Evolutionary conservation across 2,113 vertebrate genomes (phyloP).

Genomic region (Hemiprocne comata): DNA sequence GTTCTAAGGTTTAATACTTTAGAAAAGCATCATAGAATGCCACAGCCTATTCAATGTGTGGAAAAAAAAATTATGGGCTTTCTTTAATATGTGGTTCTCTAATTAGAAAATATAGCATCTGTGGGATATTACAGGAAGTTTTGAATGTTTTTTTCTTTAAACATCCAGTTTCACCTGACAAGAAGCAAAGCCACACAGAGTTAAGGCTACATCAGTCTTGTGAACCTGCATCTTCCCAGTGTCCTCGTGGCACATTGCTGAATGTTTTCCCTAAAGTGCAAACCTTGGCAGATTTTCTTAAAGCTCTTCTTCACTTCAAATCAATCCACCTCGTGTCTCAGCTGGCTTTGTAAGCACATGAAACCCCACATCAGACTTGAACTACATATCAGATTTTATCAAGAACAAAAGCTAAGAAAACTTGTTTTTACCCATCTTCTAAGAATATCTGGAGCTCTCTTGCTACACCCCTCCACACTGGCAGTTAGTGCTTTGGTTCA

Average conservation of each 20-base stretch:
- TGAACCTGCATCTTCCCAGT: not conserved
- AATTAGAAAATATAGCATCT: not conserved
- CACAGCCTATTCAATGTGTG: not conserved
- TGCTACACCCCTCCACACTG: not conserved
- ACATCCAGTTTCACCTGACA: not conserved
- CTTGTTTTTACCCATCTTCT: not conserved
- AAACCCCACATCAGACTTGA: not conserved
- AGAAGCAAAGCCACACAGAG: not conserved
- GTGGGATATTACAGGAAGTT: not conserved
- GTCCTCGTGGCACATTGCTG: not conserved
- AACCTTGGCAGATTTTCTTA: not conserved
- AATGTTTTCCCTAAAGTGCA: not conserved
- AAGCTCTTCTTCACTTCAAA: not conserved
- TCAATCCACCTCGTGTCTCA: not conserved
- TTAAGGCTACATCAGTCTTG: not conserved
- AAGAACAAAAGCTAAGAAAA: not conserved
- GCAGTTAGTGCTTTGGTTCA: not conserved
- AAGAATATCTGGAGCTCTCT: not conserved
- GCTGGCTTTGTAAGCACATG: not conserved
- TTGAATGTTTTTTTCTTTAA: not conserved
- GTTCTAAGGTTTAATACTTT: not conserved
- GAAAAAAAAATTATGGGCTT: not conserved
- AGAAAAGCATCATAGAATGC: not conserved
- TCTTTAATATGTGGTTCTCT: not conserved
- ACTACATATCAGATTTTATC: not conserved